These are phyloP conservation scores for Ianthella basta DNA, from an alignment of 37 sponge, comb jelly and placozoan genomes.

Conservation along the genomic window DNA sequence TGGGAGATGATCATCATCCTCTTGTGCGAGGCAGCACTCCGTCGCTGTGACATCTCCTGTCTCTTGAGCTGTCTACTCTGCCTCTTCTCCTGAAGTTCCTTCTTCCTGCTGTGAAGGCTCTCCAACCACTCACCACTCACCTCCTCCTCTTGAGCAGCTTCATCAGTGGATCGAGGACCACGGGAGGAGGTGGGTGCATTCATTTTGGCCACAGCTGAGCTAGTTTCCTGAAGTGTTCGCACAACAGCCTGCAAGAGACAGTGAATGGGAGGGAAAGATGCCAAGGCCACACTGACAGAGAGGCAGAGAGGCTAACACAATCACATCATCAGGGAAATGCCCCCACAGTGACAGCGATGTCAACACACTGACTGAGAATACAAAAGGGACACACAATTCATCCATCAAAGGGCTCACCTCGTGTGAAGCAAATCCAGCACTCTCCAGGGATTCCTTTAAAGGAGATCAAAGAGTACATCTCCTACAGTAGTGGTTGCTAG, in stretches of 20 bases:
- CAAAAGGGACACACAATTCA: too few species aligned
- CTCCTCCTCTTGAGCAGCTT: constrained; percentile 10
- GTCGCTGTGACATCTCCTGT: constrained; percentile 76
- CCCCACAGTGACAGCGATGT: too few species aligned
- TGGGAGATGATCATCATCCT: constrained; percentile 92
- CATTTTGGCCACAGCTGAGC: constrained; percentile 37
- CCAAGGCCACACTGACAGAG: background rate
- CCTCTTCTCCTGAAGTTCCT: constrained; percentile 75
- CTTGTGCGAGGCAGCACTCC: constrained; percentile 90
- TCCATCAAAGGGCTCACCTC: constrained; percentile 17
- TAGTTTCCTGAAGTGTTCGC: background rate
- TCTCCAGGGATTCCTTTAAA: constrained; percentile 24
- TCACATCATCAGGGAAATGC: background rate
- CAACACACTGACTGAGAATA: too few species aligned
- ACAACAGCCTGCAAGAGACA: constrained; percentile 11
- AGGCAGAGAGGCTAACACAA: background rate
- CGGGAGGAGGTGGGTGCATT: constrained; percentile 31
- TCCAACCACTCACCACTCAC: constrained; percentile 82
- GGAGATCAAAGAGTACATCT: background rate
- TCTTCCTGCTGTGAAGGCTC: constrained; percentile 59
- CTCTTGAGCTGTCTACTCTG: constrained; percentile 61
- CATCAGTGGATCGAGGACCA: constrained; percentile 16
- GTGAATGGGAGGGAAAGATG: background rate
- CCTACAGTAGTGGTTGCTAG: background rate
- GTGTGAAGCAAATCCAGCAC: constrained; percentile 18